Percentiles rank a stretch among this genome's conserved stretches.
These are phyloP conservation scores for Zoanthus sansibaricus DNA, from an alignment of 92 coral and sea anemone genomes.

Conservation along the genomic window DNA sequence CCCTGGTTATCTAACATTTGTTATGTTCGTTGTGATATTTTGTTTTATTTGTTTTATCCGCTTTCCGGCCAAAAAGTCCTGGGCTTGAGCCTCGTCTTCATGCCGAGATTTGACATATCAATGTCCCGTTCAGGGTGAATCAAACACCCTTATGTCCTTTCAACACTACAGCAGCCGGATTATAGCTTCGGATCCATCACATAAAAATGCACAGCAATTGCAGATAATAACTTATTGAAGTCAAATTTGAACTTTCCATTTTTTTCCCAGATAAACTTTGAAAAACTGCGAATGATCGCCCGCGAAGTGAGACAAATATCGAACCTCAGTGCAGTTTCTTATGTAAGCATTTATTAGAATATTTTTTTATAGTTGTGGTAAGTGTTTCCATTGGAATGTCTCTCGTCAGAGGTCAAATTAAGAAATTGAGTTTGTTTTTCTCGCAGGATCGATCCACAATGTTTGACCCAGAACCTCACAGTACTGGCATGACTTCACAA, in stretches of 20 bases:
- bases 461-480: conserved; percentile 89
- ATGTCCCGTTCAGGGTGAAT: not conserved
- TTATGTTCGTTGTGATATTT: not conserved
- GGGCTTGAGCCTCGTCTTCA: too few species aligned
- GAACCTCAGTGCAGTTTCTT: conserved; percentile 89
- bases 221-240: not conserved
- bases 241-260: too few species aligned
- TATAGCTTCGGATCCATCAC: too few species aligned
- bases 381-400: too few species aligned
- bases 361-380: too few species aligned
- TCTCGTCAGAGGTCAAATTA: too few species aligned
- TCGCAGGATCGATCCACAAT: conserved; percentile 84
- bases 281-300: conserved; percentile 95
- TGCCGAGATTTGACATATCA: not conserved
- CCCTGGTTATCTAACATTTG: not conserved
- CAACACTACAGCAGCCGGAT: too few species aligned
- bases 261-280: conserved; percentile 84
- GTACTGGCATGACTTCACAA: conserved; percentile 80
- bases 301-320: conserved; percentile 94
- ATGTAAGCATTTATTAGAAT: conserved; percentile 66
- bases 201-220: not conserved
- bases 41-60: too few species aligned
- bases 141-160: not conserved
- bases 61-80: not conserved
- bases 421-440: not conserved